These are phyloP conservation scores for Eurystomus gularis DNA, from an alignment of 2,113 vertebrate genomes.

Conservation along the genomic window DNA sequence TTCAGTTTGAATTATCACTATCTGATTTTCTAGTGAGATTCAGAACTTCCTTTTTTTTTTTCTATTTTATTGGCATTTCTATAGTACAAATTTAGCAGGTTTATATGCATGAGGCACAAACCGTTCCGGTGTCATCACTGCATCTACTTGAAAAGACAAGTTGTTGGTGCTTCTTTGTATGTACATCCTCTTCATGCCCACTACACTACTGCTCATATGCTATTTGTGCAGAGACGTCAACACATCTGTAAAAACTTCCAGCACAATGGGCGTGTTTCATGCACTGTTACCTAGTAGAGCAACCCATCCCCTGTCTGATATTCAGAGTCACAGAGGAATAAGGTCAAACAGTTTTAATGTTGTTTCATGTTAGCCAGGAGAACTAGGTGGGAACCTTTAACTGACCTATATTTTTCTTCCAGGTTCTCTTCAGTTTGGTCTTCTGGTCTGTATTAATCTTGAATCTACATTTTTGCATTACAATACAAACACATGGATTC, in stretches of 20 bases:
- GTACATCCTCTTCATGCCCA: background rate
- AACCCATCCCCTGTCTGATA: background rate
- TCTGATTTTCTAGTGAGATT: background rate
- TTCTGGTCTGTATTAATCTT: background rate
- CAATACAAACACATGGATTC: background rate
- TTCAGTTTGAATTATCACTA: background rate
- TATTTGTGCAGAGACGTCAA: background rate
- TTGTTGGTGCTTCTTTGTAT: background rate
- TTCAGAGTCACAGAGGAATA: background rate
- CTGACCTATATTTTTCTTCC: background rate
- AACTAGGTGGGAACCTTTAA: background rate
- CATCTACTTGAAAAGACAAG: background rate
- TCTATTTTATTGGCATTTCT: background rate
- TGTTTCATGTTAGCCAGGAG: background rate
- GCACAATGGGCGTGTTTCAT: background rate
- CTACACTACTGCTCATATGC: background rate
- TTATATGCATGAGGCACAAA: background rate
- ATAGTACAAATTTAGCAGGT: background rate
- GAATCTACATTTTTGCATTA: background rate
- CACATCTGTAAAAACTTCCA: background rate
- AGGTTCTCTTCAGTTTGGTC: background rate
- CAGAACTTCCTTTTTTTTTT: background rate
- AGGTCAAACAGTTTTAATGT: background rate
- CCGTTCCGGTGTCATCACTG: background rate
- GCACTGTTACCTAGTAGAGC: background rate